Evolutionary conservation across 2,888 invertebrate species (phyloP).

Genomic region (Euclidia mi): DNA sequence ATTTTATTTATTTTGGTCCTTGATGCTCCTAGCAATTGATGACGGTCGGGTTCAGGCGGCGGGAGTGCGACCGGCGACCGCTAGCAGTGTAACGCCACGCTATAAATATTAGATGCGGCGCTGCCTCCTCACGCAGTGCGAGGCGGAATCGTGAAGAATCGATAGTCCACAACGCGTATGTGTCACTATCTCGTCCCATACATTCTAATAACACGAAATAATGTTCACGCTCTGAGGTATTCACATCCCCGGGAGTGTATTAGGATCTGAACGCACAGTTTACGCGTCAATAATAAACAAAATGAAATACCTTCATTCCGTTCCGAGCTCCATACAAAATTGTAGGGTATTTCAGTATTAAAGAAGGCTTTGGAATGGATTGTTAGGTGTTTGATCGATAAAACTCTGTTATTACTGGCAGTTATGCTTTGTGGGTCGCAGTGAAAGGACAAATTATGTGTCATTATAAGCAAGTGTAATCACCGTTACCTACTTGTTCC

Average conservation of each 20-base stretch:
- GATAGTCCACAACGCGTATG: constrained; percentile 69
- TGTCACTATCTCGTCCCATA: constrained; percentile 56
- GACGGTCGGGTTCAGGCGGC: constrained; percentile 58
- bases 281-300: constrained; percentile 62
- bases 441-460: constrained; percentile 14
- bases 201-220: constrained; percentile 65
- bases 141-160: constrained; percentile 65
- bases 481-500: too few species aligned
- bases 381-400: constrained; percentile 58
- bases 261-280: constrained; percentile 57
- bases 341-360: constrained; percentile 37
- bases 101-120: constrained; percentile 79
- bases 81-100: constrained; percentile 60
- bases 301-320: constrained; percentile 55
- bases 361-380: constrained; percentile 29
- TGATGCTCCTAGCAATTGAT: constrained; percentile 67
- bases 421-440: constrained; percentile 1
- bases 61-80: constrained; percentile 60
- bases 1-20: constrained; percentile 67
- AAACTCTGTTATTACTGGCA: constrained; percentile 31
- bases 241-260: constrained; percentile 61
- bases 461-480: constrained; percentile 10
- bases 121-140: constrained; percentile 57
- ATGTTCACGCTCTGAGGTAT: constrained; percentile 59
- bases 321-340: constrained; percentile 26